Conservation (phyloP, 2,797 vertebrate species). For the Gallinago stenura region DNA sequence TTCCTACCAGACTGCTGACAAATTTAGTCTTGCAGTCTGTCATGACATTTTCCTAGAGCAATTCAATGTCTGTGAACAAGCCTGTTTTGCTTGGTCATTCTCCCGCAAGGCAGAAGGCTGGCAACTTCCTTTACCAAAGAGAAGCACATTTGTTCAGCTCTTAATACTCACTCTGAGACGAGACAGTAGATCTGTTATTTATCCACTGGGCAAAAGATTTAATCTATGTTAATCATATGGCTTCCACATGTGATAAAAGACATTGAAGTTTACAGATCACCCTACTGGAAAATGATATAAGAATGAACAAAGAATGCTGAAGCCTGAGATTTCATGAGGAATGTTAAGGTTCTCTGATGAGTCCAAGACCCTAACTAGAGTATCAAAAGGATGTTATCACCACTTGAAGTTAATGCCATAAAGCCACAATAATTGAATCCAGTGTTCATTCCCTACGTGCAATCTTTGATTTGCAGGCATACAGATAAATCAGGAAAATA, state of each 20-base stretch:
- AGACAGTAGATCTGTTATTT: neutral
- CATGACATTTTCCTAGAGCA: neutral
- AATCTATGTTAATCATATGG: neutral
- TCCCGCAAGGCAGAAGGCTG: neutral
- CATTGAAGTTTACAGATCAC: neutral
- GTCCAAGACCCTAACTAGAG: neutral
- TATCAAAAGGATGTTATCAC: neutral
- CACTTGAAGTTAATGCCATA: neutral
- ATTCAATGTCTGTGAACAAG: neutral
- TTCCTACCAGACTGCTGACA: neutral
- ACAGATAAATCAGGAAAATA: neutral
- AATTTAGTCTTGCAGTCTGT: slow-evolving; percentile 4
- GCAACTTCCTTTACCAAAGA: neutral
- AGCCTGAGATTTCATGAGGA: neutral
- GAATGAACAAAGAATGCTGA: neutral
- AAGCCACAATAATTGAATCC: neutral
- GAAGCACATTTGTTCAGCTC: neutral
- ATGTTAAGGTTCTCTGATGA: neutral
- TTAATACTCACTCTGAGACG: neutral
- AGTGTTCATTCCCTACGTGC: neutral
- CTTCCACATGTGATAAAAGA: neutral
- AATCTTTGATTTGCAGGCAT: neutral
- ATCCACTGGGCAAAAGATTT: neutral
- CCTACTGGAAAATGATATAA: slow-evolving; percentile 1
- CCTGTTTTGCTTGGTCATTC: neutral